Base-by-base conservation (phyloP, 2,797 vertebrate genomes). In the Aplochiton taeniatus region DNA sequence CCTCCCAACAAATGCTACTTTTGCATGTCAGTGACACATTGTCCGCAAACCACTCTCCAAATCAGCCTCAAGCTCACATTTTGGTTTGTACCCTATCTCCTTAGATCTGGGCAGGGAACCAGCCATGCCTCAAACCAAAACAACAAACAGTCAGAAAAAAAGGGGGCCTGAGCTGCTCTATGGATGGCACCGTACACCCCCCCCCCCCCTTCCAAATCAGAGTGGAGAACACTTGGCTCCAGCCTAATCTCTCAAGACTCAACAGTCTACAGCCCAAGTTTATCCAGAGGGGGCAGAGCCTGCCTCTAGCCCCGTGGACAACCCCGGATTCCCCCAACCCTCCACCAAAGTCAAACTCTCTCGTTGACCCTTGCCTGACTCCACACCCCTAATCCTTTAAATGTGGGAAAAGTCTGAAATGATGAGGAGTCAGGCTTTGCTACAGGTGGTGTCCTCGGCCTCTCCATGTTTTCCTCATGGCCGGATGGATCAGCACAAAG, bases 1-100 rank as follows among this genome's bases (percentile, higher is more conserved):
- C 31, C 6, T 6, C 31, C 6, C 31, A 31, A 86, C 83, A 72
- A 87, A 80, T 84, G 88, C 80, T 83, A 87, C 75, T 81, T 87
- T 89, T 85, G 80, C 88, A 89, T 92, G 87, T 80, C 86, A 84
- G 79, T 86, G 86, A 87, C 84, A 86, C 90, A 85, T 87, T 86
- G 85, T 86, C 88, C 85, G 87, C 88, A 88, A 93, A 90, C 85
- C 79, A 85, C 63, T 83, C 84, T 47, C 67, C 64, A 77, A 70
- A 73, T 79, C 78, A 80, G 68, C 75, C 63, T 53, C 78, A 78
- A 85, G 68, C 73, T 73, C 70, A 66, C 77, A 79, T 83, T 83
- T 74, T 42, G 45, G 66, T 53, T 53, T 46, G 65, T 41, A 79
- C 73, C 65, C 68, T 80, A 80, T 70, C 56, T 72, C 81, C 87